Evolutionary conservation across 2,797 vertebrate species (phyloP), one percentile per base, ranked within the genome.

Genomic region (Bradypus variegatus): DNA sequence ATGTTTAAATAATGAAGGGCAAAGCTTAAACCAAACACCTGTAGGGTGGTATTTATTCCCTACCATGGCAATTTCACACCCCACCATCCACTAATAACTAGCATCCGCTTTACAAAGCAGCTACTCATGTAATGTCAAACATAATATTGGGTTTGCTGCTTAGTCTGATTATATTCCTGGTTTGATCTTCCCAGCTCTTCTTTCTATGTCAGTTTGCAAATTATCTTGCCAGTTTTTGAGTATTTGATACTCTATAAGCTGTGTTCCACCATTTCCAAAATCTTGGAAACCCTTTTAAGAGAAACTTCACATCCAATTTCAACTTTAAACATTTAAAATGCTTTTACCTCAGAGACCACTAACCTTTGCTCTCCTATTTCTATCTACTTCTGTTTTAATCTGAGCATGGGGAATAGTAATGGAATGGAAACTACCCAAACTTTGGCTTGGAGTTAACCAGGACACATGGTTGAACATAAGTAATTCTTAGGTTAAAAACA

Each of bases 291-390:
- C 41, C 15, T 60, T 81, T 82, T 67, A 89, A 82, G 73, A 86
- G 65, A 91, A 79, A 90, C 36, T 48, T 91, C 70, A 73, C 72
- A 77, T 86, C 67, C 53, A 77, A 73, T 86, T 92, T 91, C 67
- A 91, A 69, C 18, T 48, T 58, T 73, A 75, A 70, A 64, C 27
- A 86, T 75, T 86, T 80, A 53, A 94, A 86, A 73, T 79, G 27
- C 31, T 79, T 84, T 90, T 41, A 45, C 29, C 73, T 94, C 87
- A 62, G 64, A 86, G 45, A 67, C 53, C 33, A 58, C 21, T 41
- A 70, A 84, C 36, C 31, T 38, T 45, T 87, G 33, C 62, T 21
- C 12, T n/a, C 7, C 19, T 65, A 38, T 53, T 84, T 67, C 45
- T 33, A 73, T n/a, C n/a, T 36, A 45, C 50, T 76, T 19, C 53